These are phyloP conservation scores for Ooceraea biroi DNA, from an alignment of 1,140 invertebrate species.

Conservation along the genomic window DNA sequence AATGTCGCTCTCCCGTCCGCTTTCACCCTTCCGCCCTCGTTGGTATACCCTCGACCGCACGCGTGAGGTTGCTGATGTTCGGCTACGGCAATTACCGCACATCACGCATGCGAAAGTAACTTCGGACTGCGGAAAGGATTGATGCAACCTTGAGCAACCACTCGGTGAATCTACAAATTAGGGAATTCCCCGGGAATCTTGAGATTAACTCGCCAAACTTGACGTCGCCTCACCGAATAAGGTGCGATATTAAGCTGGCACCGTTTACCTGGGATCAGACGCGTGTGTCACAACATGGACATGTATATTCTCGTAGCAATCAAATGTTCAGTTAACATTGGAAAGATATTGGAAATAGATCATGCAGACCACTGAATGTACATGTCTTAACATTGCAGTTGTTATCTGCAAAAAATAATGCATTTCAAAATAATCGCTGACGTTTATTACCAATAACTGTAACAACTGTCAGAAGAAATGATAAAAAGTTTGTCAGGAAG, in stretches of 20 bases:
- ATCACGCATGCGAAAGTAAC: slow-evolving; percentile 43
- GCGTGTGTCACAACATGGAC: background rate
- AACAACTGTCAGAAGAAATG: background rate
- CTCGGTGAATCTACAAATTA: slow-evolving; percentile 45
- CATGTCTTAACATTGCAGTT: background rate
- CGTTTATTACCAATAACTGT: background rate
- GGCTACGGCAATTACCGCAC: slow-evolving; percentile 31
- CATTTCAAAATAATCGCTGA: background rate
- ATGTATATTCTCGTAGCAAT: background rate
- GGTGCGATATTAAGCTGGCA: slow-evolving; percentile 51
- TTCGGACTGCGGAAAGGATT: slow-evolving; percentile 40
- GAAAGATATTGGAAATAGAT: background rate
- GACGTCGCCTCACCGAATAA: slow-evolving; percentile 30
- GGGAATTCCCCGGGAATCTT: slow-evolving; percentile 50
- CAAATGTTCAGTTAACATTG: slow-evolving; percentile 9
- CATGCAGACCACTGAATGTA: background rate
- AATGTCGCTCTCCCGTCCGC: background rate
- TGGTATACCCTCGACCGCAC: background rate
- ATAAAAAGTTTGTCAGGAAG: too few species aligned
- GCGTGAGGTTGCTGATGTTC: background rate
- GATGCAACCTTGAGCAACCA: slow-evolving; percentile 14
- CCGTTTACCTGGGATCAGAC: slow-evolving; percentile 31
- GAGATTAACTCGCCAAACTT: slow-evolving; percentile 48
- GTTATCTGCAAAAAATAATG: background rate
- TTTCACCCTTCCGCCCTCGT: background rate